phyloP scores from a whole-genome alignment of 1,140 invertebrate species.

The Ericerus pela region DNA sequence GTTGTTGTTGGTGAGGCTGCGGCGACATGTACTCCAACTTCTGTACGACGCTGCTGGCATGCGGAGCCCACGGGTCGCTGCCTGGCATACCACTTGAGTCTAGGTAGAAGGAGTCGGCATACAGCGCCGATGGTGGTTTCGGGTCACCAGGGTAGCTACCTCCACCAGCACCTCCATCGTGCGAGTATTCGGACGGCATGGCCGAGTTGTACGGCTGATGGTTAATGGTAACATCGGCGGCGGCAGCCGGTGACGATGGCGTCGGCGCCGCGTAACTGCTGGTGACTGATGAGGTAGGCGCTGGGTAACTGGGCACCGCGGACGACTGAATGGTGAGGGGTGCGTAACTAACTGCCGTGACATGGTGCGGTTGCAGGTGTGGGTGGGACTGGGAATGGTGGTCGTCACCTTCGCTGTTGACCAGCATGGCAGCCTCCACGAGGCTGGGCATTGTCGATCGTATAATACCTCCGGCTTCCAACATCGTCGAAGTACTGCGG shows the following conservation, averaged over 20 bases:
- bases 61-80: background rate
- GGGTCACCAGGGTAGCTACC: background rate
- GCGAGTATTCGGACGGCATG: conserved; percentile 5
- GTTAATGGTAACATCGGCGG: conserved; percentile 9
- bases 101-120: background rate
- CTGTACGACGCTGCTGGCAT: background rate
- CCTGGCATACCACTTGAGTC: background rate
- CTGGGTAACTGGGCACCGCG: background rate
- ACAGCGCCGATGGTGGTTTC: background rate
- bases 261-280: background rate
- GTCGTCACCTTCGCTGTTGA: background rate
- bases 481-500: background rate
- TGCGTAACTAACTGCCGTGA: background rate
- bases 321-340: background rate
- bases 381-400: too few species aligned
- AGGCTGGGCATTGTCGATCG: background rate
- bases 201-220: conserved; percentile 1
- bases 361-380: background rate
- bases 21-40: background rate
- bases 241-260: background rate
- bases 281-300: background rate
- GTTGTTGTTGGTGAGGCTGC: background rate
- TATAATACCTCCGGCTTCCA: background rate
- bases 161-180: background rate
- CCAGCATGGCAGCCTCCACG: background rate